Conservation (phyloP, 2,113 vertebrate genomes). For the Microcebus lehilahytsara region DNA sequence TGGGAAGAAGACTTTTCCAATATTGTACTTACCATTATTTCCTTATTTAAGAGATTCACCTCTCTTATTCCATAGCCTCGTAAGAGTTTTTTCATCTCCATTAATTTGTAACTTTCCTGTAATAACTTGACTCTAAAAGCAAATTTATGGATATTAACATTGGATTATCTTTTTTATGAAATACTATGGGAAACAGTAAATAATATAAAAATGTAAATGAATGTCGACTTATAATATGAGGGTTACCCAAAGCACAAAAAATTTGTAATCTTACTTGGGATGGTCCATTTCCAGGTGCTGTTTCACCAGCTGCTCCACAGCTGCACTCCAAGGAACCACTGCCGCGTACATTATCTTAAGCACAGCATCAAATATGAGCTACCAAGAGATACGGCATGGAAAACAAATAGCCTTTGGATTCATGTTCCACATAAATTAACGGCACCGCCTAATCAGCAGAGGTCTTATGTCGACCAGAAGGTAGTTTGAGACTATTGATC, state of each 20-base stretch:
- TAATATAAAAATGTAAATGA: background rate
- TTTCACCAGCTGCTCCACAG: slow-evolving; percentile 93
- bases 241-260: background rate
- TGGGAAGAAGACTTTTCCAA: background rate
- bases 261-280: slow-evolving; percentile 88
- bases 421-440: accelerated
- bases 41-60: slow-evolving; percentile 89
- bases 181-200: background rate
- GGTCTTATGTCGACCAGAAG: accelerated
- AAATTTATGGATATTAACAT: slow-evolving; percentile 26
- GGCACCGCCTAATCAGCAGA: background rate
- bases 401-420: accelerated
- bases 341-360: slow-evolving; percentile 95
- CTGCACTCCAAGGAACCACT: slow-evolving; percentile 93
- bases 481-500: background rate
- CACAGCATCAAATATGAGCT: slow-evolving; percentile 96
- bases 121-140: slow-evolving; percentile 90
- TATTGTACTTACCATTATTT: slow-evolving; percentile 88
- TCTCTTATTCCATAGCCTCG: slow-evolving; percentile 94
- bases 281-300: slow-evolving; percentile 94
- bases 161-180: background rate
- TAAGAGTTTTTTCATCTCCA: slow-evolving; percentile 97
- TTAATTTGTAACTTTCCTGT: slow-evolving; percentile 93
- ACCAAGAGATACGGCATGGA: background rate
- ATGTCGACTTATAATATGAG: background rate